Evolutionary conservation across 1,140 invertebrate genomes (phyloP).

Genomic region (Lepidotrigona ventralis): DNA sequence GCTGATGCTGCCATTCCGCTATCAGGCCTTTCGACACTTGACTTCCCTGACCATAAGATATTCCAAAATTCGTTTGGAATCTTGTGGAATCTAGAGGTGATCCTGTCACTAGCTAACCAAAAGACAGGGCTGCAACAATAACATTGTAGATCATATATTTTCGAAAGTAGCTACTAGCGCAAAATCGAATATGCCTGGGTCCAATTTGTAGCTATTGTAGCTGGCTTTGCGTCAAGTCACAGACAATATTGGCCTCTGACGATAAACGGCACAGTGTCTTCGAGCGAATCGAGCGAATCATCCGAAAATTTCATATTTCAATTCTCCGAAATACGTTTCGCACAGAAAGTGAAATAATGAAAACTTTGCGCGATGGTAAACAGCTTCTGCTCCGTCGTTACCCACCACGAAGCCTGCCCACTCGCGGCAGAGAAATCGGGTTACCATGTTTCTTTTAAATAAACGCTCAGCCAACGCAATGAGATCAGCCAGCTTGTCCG

Average conservation of each 20-base stretch:
- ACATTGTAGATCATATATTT: neutral
- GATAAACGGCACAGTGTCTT: too few species aligned
- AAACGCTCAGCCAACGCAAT: conserved; percentile 25
- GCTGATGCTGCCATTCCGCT: conserved; percentile 20
- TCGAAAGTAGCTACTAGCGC: neutral
- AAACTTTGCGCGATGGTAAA: neutral
- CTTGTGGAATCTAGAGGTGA: neutral
- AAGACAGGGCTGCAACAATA: too few species aligned
- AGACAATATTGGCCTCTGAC: too few species aligned
- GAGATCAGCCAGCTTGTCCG: conserved; percentile 58
- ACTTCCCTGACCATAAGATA: neutral
- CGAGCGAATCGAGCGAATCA: too few species aligned
- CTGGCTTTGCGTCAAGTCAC: too few species aligned
- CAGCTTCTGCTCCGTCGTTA: neutral
- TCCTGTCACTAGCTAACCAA: neutral
- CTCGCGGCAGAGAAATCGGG: conserved; percentile 12
- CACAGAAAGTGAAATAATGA: neutral
- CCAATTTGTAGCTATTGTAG: too few species aligned
- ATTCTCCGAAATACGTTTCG: neutral
- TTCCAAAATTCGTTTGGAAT: neutral
- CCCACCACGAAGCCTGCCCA: neutral
- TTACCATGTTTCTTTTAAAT: conserved; percentile 41
- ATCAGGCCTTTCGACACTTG: conserved; percentile 31
- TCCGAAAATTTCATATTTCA: too few species aligned
- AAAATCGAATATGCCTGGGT: too few species aligned